These are phyloP conservation scores for Amphipoea oculea DNA, from an alignment of 2,888 invertebrate genomes.

Conservation along the genomic window DNA sequence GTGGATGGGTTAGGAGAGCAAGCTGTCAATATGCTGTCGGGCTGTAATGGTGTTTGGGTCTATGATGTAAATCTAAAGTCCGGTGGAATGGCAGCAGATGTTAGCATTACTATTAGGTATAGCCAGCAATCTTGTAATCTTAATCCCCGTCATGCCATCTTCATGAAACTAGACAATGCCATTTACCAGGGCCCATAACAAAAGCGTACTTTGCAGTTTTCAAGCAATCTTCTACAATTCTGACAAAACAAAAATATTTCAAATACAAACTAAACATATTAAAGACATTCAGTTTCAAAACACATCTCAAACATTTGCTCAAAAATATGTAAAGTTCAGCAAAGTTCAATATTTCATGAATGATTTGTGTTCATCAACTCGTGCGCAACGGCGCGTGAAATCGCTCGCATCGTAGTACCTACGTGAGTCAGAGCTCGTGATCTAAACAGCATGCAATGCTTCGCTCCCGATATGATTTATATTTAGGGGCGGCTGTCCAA, in stretches of 20 bases:
- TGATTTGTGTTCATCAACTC: constrained; percentile 63
- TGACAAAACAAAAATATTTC: not conserved
- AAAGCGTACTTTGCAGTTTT: not conserved
- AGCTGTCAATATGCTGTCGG: constrained; percentile 40
- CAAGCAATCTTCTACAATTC: not conserved
- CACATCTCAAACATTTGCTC: constrained; percentile 32
- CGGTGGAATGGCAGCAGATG: not conserved
- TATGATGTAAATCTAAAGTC: not conserved
- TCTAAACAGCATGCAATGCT: constrained; percentile 56
- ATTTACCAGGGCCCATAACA: not conserved
- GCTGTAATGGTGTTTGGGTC: not conserved
- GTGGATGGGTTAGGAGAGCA: constrained; percentile 15
- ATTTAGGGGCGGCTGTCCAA: constrained; percentile 45
- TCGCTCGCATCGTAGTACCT: constrained; percentile 45
- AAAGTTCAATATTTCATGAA: constrained; percentile 60
- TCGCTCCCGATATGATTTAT: constrained; percentile 60
- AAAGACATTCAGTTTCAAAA: constrained; percentile 16
- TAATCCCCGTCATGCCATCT: not conserved
- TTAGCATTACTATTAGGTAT: not conserved
- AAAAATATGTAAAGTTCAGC: constrained; percentile 53
- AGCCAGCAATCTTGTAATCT: not conserved
- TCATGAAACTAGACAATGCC: not conserved
- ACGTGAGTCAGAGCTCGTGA: constrained; percentile 50
- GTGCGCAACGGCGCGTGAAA: constrained; percentile 65
- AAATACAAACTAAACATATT: not conserved